phyloP scores from a whole-genome alignment of 2,888 invertebrate species.

The Cosmia trapezina region DNA sequence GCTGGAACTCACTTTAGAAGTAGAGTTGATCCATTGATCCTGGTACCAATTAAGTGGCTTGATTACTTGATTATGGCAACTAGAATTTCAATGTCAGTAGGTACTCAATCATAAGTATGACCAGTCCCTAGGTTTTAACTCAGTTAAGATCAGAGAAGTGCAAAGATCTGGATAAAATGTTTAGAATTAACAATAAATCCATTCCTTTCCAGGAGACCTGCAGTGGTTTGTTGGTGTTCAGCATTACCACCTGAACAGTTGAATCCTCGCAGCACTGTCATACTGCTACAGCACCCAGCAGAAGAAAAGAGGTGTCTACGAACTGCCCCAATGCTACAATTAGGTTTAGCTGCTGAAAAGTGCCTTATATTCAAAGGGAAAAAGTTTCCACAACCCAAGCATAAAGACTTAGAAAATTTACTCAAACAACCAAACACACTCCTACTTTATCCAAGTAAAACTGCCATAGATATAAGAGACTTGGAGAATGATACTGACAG shows the following conservation, averaged over 20 bases:
- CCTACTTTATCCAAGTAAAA: slow-evolving; percentile 95
- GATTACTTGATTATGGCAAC: background rate
- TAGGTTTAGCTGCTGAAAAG: slow-evolving; percentile 93
- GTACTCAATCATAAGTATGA: background rate
- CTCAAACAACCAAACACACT: slow-evolving; percentile 92
- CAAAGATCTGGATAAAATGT: background rate
- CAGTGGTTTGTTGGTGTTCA: slow-evolving; percentile 97
- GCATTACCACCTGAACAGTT: slow-evolving; percentile 94
- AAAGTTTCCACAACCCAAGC: slow-evolving; percentile 93
- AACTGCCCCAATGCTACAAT: slow-evolving; percentile 96
- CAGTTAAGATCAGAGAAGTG: background rate
- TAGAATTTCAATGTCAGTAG: background rate
- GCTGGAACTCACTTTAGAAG: background rate
- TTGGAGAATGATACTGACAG: slow-evolving; percentile 84
- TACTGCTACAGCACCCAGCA: slow-evolving; percentile 97
- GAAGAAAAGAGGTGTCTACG: slow-evolving; percentile 97
- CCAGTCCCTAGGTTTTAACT: background rate
- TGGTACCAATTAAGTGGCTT: background rate
- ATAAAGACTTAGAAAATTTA: slow-evolving; percentile 92
- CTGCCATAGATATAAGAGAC: slow-evolving; percentile 92
- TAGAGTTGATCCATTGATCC: background rate
- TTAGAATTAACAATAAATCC: slow-evolving; percentile 2
- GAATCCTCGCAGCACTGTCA: slow-evolving; percentile 92
- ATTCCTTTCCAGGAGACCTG: slow-evolving; percentile 92
- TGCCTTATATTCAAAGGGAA: slow-evolving; percentile 96